These are phyloP conservation scores for Priocnemis perturbator DNA, from an alignment of 2,888 invertebrate genomes.

Conservation along the genomic window DNA sequence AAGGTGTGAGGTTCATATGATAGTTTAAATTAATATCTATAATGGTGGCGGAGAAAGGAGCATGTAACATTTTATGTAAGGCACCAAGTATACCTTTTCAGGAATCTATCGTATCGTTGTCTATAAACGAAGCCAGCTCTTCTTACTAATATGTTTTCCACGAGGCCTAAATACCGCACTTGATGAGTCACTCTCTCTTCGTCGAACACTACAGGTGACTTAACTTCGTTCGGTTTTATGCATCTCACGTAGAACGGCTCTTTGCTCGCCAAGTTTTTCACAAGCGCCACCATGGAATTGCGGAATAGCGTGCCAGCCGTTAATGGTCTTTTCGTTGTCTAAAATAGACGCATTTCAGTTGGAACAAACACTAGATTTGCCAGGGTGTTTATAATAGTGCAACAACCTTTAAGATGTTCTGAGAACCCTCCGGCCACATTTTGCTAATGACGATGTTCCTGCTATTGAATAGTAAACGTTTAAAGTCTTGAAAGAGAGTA, in stretches of 20 bases:
- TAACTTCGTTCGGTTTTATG: slow-evolving; percentile 97
- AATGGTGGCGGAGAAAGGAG: too few species aligned
- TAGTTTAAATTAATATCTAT: too few species aligned
- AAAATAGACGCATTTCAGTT: slow-evolving; percentile 46
- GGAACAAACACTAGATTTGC: too few species aligned
- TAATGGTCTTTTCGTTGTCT: slow-evolving; percentile 95
- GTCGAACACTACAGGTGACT: slow-evolving; percentile 91
- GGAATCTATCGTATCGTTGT: slow-evolving; percentile 94
- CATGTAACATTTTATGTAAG: too few species aligned
- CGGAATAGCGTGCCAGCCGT: slow-evolving; percentile 97
- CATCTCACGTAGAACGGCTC: slow-evolving; percentile 98
- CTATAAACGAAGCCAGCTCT: slow-evolving; percentile 98
- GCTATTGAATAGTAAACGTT: slow-evolving; percentile 92
- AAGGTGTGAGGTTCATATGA: background rate
- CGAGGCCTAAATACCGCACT: slow-evolving; percentile 90
- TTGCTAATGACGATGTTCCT: slow-evolving; percentile 84
- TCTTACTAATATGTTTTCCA: slow-evolving; percentile 96
- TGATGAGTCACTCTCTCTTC: slow-evolving; percentile 86
- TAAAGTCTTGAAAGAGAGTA: slow-evolving; percentile 97
- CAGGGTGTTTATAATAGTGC: slow-evolving; percentile 6
- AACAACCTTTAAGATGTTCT: slow-evolving; percentile 86
- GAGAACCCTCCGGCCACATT: slow-evolving; percentile 99
- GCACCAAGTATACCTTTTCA: slow-evolving; percentile 80
- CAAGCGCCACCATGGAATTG: slow-evolving; percentile 94
- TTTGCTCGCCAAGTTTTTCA: slow-evolving; percentile 91